phyloP scores from a whole-genome alignment of 2,113 vertebrate genomes.

The Coryphaenoides rupestris region DNA sequence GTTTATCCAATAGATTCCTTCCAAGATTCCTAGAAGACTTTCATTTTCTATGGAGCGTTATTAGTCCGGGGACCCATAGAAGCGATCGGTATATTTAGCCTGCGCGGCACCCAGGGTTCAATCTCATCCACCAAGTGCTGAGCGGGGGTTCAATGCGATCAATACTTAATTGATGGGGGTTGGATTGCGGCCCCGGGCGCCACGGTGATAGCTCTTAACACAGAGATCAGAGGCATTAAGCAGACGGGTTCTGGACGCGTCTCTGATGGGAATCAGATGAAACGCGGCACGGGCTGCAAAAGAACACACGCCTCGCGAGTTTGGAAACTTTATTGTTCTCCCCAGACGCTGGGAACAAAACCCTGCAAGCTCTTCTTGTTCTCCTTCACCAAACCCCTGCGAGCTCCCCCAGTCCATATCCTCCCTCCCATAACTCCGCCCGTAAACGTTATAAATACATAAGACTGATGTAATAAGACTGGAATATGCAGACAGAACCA shows the following conservation, averaged over 20 bases:
- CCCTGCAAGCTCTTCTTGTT: background rate
- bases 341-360: background rate
- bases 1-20: too few relatives aligned
- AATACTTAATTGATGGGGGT: slow-evolving; percentile 41
- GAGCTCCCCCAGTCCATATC: too few relatives aligned
- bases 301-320: background rate
- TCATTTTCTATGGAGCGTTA: background rate
- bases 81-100: slow-evolving; percentile 10
- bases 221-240: slow-evolving; percentile 41
- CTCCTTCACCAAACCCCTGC: too few relatives aligned
- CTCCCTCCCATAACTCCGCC: too few relatives aligned
- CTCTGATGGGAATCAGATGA: too few relatives aligned
- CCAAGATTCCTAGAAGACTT: too few relatives aligned
- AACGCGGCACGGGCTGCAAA: too few relatives aligned
- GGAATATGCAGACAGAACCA: too few relatives aligned
- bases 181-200: slow-evolving; percentile 38
- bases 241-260: background rate
- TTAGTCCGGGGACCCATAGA: background rate
- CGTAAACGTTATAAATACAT: too few relatives aligned
- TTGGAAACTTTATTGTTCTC: slow-evolving; percentile 17
- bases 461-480: too few relatives aligned
- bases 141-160: slow-evolving; percentile 20
- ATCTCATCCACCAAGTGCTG: background rate
- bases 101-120: slow-evolving; percentile 1
- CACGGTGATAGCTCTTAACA: slow-evolving; percentile 18